These are phyloP conservation scores for Spermophilus dauricus DNA, from an alignment of 2,113 vertebrate species.

Conservation along the genomic window DNA sequence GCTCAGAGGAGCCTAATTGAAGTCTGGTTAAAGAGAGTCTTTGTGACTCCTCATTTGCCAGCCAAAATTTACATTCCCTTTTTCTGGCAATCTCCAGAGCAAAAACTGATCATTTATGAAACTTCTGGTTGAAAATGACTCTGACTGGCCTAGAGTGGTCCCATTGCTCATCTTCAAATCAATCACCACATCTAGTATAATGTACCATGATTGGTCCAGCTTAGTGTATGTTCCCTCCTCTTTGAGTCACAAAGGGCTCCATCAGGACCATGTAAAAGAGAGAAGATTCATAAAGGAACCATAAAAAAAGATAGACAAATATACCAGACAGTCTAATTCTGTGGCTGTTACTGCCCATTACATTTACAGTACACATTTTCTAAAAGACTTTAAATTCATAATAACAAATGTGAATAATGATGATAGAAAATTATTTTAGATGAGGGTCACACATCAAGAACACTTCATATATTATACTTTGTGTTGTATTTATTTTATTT, in stretches of 20 bases:
- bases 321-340: neutral
- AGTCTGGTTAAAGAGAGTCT: neutral
- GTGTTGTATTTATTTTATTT: conserved; percentile 31
- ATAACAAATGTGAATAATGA: neutral
- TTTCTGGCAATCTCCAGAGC: neutral
- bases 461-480: neutral
- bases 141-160: neutral
- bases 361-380: neutral
- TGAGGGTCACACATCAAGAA: neutral
- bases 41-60: neutral
- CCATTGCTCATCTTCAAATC: neutral
- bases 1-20: neutral
- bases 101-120: neutral
- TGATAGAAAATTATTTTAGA: neutral
- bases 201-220: neutral
- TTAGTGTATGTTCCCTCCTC: neutral
- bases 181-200: neutral
- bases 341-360: neutral
- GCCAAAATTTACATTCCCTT: conserved; percentile 8
- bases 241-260: neutral
- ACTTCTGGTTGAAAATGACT: neutral
- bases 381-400: neutral
- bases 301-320: neutral
- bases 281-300: neutral
- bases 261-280: neutral